Base-by-base conservation (phyloP, 2,888 invertebrate genomes). In the Synergus gifuensis region DNA sequence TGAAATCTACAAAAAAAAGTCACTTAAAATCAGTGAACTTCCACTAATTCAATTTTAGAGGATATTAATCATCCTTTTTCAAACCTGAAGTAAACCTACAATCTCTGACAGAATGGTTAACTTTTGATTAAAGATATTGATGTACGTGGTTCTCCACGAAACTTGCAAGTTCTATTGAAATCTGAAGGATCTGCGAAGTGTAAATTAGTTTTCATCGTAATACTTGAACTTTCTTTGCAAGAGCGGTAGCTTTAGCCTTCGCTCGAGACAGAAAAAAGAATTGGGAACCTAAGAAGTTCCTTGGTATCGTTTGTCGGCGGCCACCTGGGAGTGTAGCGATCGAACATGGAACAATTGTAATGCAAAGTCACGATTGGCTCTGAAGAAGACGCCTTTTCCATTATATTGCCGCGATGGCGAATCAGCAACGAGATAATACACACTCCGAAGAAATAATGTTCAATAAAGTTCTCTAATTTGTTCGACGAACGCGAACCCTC, bases 281-380 rank as follows among this genome's bases (percentile, higher is more conserved):
- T 36, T 44, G 63, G 62, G 54, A 77, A 78, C 64, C 22, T 60
- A 63, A 73, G 79, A 58, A 28, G 67, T 80, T 83, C 81, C 81
- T 86, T 83, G 85, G 86, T 85, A 88, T 87, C 85, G 87, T 83
- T 84, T 83, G 85, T 80, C 85, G 86, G 79, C 87, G 89, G 85
- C 89, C 89, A 90, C 90, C 90, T 90, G 90, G 90, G 86, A 87
- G 88, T 81, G 77, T 78, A 78, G 81, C 87, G 86, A 89, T 89
- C 88, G 88, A 87, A 87, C 84, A 82, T 83, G 82, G 87, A 89
- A 90, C 90, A 90, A 90, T 90, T 86, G 85, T 88, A 89, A 85
- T 88, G 90, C 90, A 83, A 64, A 84, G 83, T 84, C 84, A 84
- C 83, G 84, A 83, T 84, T 84, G 82, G 80, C 80, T 73, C 78